Evolutionary conservation across 2,888 invertebrate species (phyloP).

Genomic region (Drosophila tanythrix): DNA sequence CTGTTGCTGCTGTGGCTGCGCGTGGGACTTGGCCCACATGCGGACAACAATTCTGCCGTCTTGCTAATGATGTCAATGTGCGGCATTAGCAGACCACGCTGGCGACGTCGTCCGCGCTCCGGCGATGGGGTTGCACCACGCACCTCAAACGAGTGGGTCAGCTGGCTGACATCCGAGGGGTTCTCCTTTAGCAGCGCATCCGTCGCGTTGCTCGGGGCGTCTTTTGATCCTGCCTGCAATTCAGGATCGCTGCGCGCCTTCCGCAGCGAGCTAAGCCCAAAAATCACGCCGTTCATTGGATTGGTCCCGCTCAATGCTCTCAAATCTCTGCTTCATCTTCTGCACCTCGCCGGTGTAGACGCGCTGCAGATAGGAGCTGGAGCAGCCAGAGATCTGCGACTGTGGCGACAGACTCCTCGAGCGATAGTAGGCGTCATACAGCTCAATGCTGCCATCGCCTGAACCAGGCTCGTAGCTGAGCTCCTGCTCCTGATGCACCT

Average conservation of each 20-base stretch:
- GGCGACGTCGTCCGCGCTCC: conserved; percentile 86
- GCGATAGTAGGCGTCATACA: conserved; percentile 88
- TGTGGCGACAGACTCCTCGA: conserved; percentile 91
- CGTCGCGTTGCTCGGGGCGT: conserved; percentile 84
- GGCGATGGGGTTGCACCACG: conserved; percentile 73
- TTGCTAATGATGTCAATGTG: conserved; percentile 96
- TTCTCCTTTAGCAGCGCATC: conserved; percentile 55
- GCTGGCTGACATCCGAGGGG: conserved; percentile 66
- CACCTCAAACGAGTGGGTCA: conserved; percentile 87
- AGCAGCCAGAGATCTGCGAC: conserved; percentile 88
- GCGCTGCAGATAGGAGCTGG: conserved; percentile 88
- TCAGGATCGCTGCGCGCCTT: conserved; percentile 93
- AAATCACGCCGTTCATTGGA: conserved; percentile 73
- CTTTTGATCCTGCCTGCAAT: conserved; percentile 87
- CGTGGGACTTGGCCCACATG: conserved; percentile 55
- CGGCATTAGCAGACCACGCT: conserved; percentile 90
- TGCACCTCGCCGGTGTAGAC: conserved; percentile 92
- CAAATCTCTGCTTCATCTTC: conserved; percentile 91
- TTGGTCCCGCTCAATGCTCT: conserved; percentile 84
- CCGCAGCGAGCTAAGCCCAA: conserved; percentile 85
- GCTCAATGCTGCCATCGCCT: conserved; percentile 85
- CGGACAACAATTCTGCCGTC: conserved; percentile 87
- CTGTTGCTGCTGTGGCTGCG: conserved; percentile 74
- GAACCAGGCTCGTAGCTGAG: conserved; percentile 71
- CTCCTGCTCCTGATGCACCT: conserved; percentile 40